Evolutionary conservation across 2,113 vertebrate species (phyloP).

Genomic region (Stegostoma tigrinum): DNA sequence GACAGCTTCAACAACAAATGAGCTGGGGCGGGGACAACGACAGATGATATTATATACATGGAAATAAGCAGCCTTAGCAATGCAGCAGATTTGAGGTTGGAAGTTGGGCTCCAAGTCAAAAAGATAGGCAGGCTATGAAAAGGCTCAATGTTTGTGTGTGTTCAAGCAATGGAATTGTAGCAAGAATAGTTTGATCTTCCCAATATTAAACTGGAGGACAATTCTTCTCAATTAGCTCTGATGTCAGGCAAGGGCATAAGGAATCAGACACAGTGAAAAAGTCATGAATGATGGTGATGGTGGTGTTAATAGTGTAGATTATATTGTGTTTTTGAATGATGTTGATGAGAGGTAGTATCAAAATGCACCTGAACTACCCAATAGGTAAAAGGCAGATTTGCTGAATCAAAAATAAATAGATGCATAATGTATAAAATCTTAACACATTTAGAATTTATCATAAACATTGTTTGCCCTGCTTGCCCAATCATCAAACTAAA

Average conservation of each 20-base stretch:
- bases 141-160: too few relatives aligned
- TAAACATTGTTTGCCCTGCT: not conserved
- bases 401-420: not conserved
- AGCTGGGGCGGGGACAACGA: too few relatives aligned
- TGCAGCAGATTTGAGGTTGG: too few relatives aligned
- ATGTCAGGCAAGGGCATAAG: not conserved
- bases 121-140: too few relatives aligned
- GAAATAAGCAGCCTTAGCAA: too few relatives aligned
- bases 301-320: not conserved
- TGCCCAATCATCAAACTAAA: not conserved
- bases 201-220: not conserved
- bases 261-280: too few relatives aligned
- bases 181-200: not conserved
- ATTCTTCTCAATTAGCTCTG: not conserved
- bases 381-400: not conserved
- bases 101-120: too few relatives aligned
- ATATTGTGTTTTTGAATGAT: not conserved
- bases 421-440: not conserved
- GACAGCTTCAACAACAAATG: too few relatives aligned
- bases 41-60: too few relatives aligned
- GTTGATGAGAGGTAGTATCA: not conserved
- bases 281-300: too few relatives aligned
- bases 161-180: too few relatives aligned
- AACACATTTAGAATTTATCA: not conserved
- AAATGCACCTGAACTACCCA: not conserved